phyloP scores from a whole-genome alignment of 1,140 invertebrate species.

The Drosophila ohnishii region DNA sequence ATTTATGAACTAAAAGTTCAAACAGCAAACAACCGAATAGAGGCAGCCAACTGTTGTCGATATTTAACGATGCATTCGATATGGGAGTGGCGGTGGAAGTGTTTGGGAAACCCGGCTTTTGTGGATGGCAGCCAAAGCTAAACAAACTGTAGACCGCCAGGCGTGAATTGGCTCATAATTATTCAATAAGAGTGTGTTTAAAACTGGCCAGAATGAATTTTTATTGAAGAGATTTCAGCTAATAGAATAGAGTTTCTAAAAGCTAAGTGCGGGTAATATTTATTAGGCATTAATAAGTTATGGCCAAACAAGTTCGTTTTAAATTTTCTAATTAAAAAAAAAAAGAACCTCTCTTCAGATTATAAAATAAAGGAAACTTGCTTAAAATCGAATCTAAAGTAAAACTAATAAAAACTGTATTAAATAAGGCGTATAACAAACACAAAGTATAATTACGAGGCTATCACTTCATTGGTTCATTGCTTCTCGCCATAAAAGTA shows the following conservation, averaged over 20 bases:
- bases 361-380: background rate
- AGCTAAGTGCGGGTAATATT: background rate
- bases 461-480: background rate
- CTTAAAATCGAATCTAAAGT: background rate
- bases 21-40: slow-evolving; percentile 49
- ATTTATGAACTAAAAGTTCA: slow-evolving; percentile 74
- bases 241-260: background rate
- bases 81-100: background rate
- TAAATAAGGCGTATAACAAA: background rate
- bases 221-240: background rate
- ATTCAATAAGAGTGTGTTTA: slow-evolving; percentile 45
- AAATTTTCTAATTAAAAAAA: background rate
- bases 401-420: background rate
- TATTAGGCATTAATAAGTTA: background rate
- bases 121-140: slow-evolving; percentile 10
- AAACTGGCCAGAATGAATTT: slow-evolving; percentile 10
- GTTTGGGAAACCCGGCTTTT: background rate
- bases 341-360: background rate
- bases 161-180: slow-evolving; percentile 62
- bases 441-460: background rate
- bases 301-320: background rate
- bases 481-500: slow-evolving; percentile 14
- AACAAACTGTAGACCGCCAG: slow-evolving; percentile 32
- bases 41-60: slow-evolving; percentile 53
- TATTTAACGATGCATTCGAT: slow-evolving; percentile 64